phyloP scores from a whole-genome alignment of 2,797 vertebrate species.

The Monodelphis domestica region DNA sequence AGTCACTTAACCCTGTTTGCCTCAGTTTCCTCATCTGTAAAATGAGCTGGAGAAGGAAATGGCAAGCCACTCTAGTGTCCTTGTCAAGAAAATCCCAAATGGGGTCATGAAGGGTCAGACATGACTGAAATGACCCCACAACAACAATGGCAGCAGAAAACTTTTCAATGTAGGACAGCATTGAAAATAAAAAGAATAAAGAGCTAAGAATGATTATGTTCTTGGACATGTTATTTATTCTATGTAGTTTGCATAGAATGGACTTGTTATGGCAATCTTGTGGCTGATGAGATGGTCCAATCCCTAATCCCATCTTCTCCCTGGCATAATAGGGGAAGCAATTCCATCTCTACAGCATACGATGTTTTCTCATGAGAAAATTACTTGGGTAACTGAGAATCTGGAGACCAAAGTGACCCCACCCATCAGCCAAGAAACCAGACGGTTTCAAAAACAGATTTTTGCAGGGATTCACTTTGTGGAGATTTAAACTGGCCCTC shows the following conservation, averaged over 20 bases:
- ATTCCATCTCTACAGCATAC: neutral
- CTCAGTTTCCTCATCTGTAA: too few species aligned
- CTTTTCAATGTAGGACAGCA: neutral
- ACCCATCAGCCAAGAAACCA: neutral
- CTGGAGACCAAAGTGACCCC: neutral
- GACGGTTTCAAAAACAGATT: neutral
- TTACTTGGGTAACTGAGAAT: neutral
- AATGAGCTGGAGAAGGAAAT: too few species aligned
- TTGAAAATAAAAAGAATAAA: neutral
- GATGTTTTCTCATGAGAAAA: neutral
- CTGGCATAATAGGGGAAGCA: neutral
- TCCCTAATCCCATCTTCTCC: neutral
- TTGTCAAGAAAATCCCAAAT: too few species aligned
- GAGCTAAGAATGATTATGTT: neutral
- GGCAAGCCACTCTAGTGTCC: too few species aligned
- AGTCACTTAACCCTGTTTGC: too few species aligned
- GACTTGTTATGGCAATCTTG: neutral
- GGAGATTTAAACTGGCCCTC: neutral
- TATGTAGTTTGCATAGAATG: neutral
- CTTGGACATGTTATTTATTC: neutral
- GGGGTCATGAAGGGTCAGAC: too few species aligned
- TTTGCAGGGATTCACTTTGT: neutral
- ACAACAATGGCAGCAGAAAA: too few species aligned
- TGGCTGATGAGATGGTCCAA: neutral
- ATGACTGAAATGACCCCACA: too few species aligned